A percentile compares a stretch with the other conserved stretches of the same genome.
Evolutionary conservation across 2,888 invertebrate species (phyloP).

Genomic region (Drosophila atripex): DNA sequence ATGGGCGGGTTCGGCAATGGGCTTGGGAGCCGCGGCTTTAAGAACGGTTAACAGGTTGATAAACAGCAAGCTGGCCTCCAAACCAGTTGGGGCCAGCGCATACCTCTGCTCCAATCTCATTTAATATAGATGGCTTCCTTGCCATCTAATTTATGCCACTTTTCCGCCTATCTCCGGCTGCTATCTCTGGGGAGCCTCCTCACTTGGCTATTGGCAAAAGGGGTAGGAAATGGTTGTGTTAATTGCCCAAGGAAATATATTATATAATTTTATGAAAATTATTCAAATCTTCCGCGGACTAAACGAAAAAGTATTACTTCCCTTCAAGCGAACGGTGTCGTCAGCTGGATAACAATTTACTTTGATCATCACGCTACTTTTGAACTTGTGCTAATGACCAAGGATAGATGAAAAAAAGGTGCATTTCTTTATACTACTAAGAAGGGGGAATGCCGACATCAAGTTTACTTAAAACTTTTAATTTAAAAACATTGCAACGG

Average conservation of each 20-base stretch:
- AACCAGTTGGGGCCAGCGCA: conserved; percentile 27
- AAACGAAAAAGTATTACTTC: background rate
- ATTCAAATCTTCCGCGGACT: background rate
- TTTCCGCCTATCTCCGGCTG: conserved; percentile 8
- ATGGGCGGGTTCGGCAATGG: background rate
- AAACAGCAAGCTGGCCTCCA: conserved; percentile 22
- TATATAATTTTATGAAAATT: conserved; percentile 1
- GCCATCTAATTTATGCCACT: conserved; percentile 32
- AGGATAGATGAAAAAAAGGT: too few relatives aligned
- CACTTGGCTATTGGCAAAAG: conserved; percentile 7
- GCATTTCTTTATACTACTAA: too few relatives aligned
- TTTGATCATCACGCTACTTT: background rate
- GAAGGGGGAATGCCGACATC: too few relatives aligned
- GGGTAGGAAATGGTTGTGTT: conserved; percentile 7
- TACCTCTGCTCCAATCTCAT: conserved; percentile 19
- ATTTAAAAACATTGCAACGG: too few relatives aligned
- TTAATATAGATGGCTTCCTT: conserved; percentile 34
- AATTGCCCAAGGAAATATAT: conserved; percentile 8
- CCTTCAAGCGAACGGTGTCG: background rate
- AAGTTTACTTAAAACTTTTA: too few relatives aligned
- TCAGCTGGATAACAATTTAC: background rate
- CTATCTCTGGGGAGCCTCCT: conserved; percentile 3
- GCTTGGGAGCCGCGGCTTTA: conserved; percentile 1
- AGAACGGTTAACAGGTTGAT: conserved; percentile 41
- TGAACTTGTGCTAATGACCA: background rate